phyloP scores from a whole-genome alignment of 2,113 vertebrate genomes.

The Oncorhynchus mykiss region DNA sequence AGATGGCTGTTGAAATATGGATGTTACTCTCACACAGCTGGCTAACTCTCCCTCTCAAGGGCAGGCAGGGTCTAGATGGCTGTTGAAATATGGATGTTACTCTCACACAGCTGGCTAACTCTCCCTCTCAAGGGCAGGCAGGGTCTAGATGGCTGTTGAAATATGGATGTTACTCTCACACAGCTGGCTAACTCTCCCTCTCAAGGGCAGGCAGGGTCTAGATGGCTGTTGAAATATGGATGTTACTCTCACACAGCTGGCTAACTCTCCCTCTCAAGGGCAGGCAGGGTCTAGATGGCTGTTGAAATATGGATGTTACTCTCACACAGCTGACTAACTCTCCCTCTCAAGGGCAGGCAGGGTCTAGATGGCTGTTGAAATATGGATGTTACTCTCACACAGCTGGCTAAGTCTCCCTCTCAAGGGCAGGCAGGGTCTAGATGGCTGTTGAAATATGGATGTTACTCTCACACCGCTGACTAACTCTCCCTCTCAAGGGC shows the following conservation, averaged over 20 bases:
- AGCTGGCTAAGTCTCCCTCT: conserved; percentile 58
- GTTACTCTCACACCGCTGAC: conserved; percentile 58
- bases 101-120: conserved; percentile 61
- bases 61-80: conserved; percentile 67
- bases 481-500: conserved; percentile 72
- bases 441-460: conserved; percentile 73
- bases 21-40: conserved; percentile 61
- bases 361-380: conserved; percentile 73
- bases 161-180: conserved; percentile 67
- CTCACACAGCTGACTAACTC: conserved; percentile 61
- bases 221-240: conserved; percentile 73
- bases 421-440: conserved; percentile 72
- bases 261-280: conserved; percentile 71
- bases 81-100: conserved; percentile 72
- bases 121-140: conserved; percentile 68
- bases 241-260: conserved; percentile 58
- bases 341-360: conserved; percentile 69
- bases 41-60: conserved; percentile 69
- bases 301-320: conserved; percentile 71
- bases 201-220: conserved; percentile 72
- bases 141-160: conserved; percentile 73
- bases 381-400: conserved; percentile 67
- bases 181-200: conserved; percentile 59
- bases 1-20: conserved; percentile 73
- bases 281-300: conserved; percentile 66